Base-by-base conservation (phyloP, 2,113 vertebrate species). In the Heteronetta atricapilla region DNA sequence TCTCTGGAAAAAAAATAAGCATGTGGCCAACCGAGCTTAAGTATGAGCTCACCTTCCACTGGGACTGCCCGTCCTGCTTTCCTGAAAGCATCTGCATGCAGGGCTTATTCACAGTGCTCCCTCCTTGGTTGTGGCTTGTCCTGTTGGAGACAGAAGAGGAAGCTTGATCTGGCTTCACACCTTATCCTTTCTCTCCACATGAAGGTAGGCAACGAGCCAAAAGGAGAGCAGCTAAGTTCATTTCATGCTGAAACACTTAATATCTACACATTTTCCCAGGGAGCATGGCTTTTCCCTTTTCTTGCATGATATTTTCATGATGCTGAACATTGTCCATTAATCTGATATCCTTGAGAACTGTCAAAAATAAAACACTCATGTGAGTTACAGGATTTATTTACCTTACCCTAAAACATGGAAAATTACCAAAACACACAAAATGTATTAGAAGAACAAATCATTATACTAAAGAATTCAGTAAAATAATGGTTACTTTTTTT, bases 121-220 rank as follows among this genome's bases (percentile, higher is more conserved):
- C 89, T 88, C 79, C 58, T 84, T 82, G 50, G 38, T 91, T 94
- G 82, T 91, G 82, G 85, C 73, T 95, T 95, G 85, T 88, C 48
- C 75, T 94, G 53, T 82, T 92, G 53, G 82, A 96, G 77, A 91
- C 94, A 94, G 83, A 89, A 92, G 50, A 91, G 89, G 74, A 89
- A 88, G 83, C 77, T 81, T 93, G 93, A 91, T 93, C 85, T 86
- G 81, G 74, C 55, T 96, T 97, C 96, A 96, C 97, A 96, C 95
- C 84, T 97, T 96, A 96, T 96, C 33, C 89, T 91, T 95, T 96
- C 93, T 97, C 74, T 62, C 44, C 56, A 69, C 85, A 80, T 90
- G 94, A 95, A 96, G 95, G 89, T 89, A 88, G 95, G 96, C 95
- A 95, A 81, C 82, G 60, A 95, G 96, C 96, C 95, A 98, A 88